These are phyloP conservation scores for Heliothis subflexa DNA, from an alignment of 1,140 invertebrate genomes.

Conservation along the genomic window DNA sequence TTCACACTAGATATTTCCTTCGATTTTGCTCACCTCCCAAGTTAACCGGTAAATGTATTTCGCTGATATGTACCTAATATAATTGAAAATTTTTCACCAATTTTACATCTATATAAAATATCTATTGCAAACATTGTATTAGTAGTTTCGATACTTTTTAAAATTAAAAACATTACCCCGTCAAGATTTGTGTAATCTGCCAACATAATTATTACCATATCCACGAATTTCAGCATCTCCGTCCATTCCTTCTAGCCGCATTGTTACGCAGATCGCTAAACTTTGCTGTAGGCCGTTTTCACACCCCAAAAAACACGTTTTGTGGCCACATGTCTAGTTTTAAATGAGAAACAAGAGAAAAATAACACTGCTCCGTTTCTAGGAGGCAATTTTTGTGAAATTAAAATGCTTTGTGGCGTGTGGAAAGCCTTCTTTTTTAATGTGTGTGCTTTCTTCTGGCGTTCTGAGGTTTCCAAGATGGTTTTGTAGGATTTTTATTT, in stretches of 20 bases:
- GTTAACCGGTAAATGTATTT: no score
- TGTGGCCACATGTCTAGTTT: slow-evolving; percentile 45
- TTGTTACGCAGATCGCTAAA: slow-evolving; percentile 31
- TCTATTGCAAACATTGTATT: no score
- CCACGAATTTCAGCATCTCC: slow-evolving; percentile 22
- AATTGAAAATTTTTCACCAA: no score
- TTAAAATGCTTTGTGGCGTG: slow-evolving; percentile 40
- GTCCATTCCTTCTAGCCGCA: slow-evolving; percentile 27
- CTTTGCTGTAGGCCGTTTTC: slow-evolving; percentile 54
- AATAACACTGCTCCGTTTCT: slow-evolving; percentile 12
- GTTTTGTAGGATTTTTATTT: slow-evolving; percentile 3
- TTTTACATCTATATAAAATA: no score
- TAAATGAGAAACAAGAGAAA: slow-evolving; percentile 57
- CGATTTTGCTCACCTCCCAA: no score
- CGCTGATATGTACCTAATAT: no score
- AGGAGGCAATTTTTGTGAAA: slow-evolving; percentile 40
- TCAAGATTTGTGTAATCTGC: no score
- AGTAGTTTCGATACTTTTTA: no score
- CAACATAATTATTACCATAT: slow-evolving; percentile 25
- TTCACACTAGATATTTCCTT: no score
- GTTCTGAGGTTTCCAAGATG: background rate
- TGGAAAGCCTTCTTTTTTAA: slow-evolving; percentile 15
- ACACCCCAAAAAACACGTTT: slow-evolving; percentile 62
- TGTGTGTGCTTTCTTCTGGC: background rate
- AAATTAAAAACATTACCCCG: no score